Percentiles rank a stretch among this genome's conserved stretches.
Evolutionary conservation across 2,797 vertebrate species (phyloP).

Genomic region (Hephaestus fuliginosus): DNA sequence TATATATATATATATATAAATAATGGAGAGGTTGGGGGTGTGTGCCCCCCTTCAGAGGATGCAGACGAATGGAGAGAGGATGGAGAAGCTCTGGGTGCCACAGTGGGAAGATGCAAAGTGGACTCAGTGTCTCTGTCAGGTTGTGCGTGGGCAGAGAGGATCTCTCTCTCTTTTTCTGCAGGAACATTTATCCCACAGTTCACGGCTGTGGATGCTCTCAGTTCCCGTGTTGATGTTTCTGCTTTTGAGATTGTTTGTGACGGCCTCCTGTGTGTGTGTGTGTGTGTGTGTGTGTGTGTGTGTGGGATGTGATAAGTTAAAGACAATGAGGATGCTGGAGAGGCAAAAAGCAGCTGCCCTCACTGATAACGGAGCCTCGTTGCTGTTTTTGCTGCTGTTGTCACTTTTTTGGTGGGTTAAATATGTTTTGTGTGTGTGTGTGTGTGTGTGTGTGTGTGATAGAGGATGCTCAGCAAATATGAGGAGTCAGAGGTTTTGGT

Average conservation of each 20-base stretch:
- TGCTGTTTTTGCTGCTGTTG: constrained; percentile 32
- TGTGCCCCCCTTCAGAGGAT: constrained; percentile 27
- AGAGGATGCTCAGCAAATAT: not conserved
- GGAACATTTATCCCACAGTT: constrained; percentile 69
- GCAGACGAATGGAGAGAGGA: constrained; percentile 52
- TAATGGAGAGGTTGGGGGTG: not conserved
- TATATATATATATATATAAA: not conserved
- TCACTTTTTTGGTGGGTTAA: constrained; percentile 18
- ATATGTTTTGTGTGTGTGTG: not conserved
- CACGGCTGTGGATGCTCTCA: constrained; percentile 16
- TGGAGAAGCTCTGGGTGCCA: constrained; percentile 53
- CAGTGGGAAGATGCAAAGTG: constrained; percentile 68
- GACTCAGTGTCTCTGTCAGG: constrained; percentile 72
- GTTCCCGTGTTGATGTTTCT: constrained; percentile 11
- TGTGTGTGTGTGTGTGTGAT: constrained; percentile 2
- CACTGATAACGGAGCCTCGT: constrained; percentile 47
- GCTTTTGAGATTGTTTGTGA: not conserved
- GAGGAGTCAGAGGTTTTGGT: not conserved
- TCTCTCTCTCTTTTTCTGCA: constrained; percentile 67
- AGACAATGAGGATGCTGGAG: constrained; percentile 50
- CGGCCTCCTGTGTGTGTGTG: constrained; percentile 5
- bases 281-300: constrained; percentile 25
- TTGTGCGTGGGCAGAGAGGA: constrained; percentile 75
- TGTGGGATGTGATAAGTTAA: constrained; percentile 55
- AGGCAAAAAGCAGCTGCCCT: constrained; percentile 51